Evolutionary conservation across 2,797 vertebrate species (phyloP).

Genomic region (Serranus cabrilla): DNA sequence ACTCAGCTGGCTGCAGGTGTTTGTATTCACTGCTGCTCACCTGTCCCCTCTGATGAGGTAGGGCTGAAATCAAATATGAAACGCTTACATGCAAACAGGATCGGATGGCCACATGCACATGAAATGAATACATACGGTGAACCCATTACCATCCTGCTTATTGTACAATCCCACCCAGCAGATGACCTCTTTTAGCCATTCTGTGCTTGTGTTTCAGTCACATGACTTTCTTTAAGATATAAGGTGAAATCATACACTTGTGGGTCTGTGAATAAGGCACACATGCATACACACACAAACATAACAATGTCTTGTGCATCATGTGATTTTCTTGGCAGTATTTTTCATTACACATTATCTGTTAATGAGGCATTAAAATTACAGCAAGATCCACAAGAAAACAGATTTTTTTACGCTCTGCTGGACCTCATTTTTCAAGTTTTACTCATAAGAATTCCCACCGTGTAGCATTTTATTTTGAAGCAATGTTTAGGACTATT

Average conservation of each 20-base stretch:
- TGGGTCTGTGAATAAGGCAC: neutral
- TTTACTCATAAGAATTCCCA: too few species aligned
- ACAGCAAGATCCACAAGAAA: too few species aligned
- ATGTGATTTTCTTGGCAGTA: neutral
- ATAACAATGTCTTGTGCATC: neutral
- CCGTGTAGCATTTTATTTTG: too few species aligned
- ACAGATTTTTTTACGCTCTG: too few species aligned
- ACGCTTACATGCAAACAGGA: constrained; percentile 56
- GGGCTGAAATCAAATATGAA: constrained; percentile 79
- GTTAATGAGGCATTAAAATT: too few species aligned
- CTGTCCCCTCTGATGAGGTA: constrained; percentile 57
- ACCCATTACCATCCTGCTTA: constrained; percentile 57
- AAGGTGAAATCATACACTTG: constrained; percentile 3
- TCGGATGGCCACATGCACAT: constrained; percentile 64
- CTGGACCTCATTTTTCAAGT: too few species aligned
- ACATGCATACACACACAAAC: too few species aligned
- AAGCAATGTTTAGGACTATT: too few species aligned
- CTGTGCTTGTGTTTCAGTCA: constrained; percentile 40
- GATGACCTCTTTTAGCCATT: constrained; percentile 66
- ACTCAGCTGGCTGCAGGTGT: constrained; percentile 43
- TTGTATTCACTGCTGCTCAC: constrained; percentile 43
- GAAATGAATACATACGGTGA: constrained; percentile 68
- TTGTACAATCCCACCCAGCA: constrained; percentile 75
- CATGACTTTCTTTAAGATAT: constrained; percentile 41
- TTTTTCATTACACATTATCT: neutral